Percentiles rank a stretch among this genome's conserved stretches.
Conservation (phyloP, 2,113 vertebrate species). For the Columba livia region DNA sequence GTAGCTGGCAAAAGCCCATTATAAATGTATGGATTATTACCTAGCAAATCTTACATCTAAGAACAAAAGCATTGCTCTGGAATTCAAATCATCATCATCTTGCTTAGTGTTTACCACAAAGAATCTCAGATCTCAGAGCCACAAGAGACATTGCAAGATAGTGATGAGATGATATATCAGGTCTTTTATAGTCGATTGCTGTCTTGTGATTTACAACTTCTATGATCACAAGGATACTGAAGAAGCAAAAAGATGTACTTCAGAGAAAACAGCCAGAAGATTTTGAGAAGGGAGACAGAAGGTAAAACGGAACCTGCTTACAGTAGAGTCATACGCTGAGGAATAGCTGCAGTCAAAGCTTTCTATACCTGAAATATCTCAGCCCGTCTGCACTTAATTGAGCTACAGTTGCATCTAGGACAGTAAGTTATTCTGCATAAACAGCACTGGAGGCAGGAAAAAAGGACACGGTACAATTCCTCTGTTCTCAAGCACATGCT, state of each 20-base stretch:
- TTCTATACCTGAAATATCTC: neutral
- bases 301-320: neutral
- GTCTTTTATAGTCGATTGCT: accelerated
- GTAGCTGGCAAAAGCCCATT: neutral
- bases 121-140: neutral
- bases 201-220: neutral
- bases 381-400: neutral
- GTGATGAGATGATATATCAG: neutral
- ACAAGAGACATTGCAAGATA: neutral
- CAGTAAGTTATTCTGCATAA: neutral
- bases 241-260: neutral
- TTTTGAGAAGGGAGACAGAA: neutral
- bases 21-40: neutral
- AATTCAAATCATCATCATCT: neutral
- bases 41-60: neutral
- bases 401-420: neutral
- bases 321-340: neutral
- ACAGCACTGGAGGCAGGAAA: neutral
- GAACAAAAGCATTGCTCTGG: neutral
- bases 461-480: neutral
- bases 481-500: neutral
- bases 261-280: neutral
- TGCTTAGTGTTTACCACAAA: neutral
- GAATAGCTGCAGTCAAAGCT: neutral
- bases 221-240: neutral